Base-by-base conservation (phyloP, 1,140 invertebrate species). In the Arctopsyche grandis region DNA sequence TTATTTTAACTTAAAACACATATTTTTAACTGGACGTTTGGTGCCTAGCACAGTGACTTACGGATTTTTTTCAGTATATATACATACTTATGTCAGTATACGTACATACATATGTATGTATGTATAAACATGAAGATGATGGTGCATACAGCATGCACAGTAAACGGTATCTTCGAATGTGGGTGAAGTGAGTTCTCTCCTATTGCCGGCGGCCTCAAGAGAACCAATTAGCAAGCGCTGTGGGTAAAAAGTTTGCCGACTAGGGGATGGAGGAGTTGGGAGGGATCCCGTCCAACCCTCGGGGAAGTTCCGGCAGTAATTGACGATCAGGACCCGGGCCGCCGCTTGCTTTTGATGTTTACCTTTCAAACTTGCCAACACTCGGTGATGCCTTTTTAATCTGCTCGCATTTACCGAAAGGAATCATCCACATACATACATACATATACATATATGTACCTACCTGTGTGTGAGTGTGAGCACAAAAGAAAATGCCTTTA, bases 341-440 rank as follows among this genome's bases (percentile, higher is more conserved):
- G 63, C 21, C 9, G 60, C 75, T 69, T 43, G 80, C 80, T 79
- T 81, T 79, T 81, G 78, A 81, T 81, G 80, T 81, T 81, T 81
- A 81, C 80, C 80, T 81, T 81, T 81, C 80, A 81, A 81, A 79
- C 80, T 81, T 81, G 52, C 80, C 66, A 77, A 79, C 74, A 58
- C 73, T 56, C 46, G 63, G 16, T 73, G 76, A 81, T 81, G 80
- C 73, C 80, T 81, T 81, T 81, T 81, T 81, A 81, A 81, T 81
- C 78, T 81, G 21, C 12, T 66, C 70, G 43, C 56, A 79, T 77
- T 43, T 21, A 44, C 74, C 19, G 43, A 4, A n/a, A 22, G 29
- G 63, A 26, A 66, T 66, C 63, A 66, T 66, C 24, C 16, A 66
- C 24, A 21, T 14, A 19, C 10, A 38, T 38, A 7, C n/a, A n/a